phyloP scores from a whole-genome alignment of 1,140 invertebrate species.

The Drosophila ohnishii region DNA sequence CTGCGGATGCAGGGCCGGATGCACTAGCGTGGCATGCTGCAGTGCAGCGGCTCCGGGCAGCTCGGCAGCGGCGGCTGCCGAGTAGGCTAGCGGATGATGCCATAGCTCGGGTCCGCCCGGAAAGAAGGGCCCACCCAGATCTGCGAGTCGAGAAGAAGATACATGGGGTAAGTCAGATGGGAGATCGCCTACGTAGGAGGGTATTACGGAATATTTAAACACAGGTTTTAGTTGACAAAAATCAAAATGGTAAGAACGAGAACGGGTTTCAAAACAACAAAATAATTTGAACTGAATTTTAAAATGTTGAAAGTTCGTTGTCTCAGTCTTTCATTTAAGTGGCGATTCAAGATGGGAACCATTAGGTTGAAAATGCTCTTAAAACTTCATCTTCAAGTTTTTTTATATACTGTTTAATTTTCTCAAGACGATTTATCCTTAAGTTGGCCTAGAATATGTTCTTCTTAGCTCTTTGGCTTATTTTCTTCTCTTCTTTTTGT shows the following conservation, averaged over 20 bases:
- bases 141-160: conserved; percentile 83
- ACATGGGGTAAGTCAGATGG: conserved; percentile 21
- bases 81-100: conserved; percentile 95
- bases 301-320: conserved; percentile 55
- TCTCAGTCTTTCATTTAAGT: conserved; percentile 68
- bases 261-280: conserved; percentile 65
- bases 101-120: conserved; percentile 95
- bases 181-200: neutral
- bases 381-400: neutral
- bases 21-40: conserved; percentile 94
- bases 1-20: conserved; percentile 98
- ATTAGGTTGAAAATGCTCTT: neutral
- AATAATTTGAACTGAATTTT: conserved; percentile 14
- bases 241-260: conserved; percentile 36
- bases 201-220: conserved; percentile 18
- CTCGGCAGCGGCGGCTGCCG: conserved; percentile 90
- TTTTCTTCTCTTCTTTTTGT: conserved; percentile 31
- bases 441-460: neutral
- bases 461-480: conserved; percentile 6
- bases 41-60: conserved; percentile 89
- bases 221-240: conserved; percentile 42
- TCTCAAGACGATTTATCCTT: conserved; percentile 1
- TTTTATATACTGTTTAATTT: neutral
- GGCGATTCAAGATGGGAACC: neutral
- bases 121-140: conserved; percentile 97